Percentiles rank a stretch among this genome's conserved stretches.
These are phyloP conservation scores for Spea hammondii DNA, from an alignment of 2,797 vertebrate genomes.

Conservation along the genomic window DNA sequence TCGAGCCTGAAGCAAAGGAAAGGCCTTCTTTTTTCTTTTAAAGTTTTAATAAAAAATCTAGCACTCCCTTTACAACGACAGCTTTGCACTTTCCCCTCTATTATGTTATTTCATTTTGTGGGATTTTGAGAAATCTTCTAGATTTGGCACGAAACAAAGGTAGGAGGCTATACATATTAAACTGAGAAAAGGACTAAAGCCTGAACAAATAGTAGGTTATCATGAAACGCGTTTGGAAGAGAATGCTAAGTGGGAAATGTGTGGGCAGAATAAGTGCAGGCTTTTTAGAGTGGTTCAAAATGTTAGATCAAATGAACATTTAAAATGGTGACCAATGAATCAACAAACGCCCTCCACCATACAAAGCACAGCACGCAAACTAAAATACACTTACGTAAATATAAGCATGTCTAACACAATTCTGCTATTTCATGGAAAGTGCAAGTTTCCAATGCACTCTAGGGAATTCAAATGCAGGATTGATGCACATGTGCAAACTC, in stretches of 20 bases:
- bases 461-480: no score
- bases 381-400: no score
- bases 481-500: no score
- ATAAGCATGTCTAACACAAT: no score
- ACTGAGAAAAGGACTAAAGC: background rate
- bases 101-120: conserved; percentile 14
- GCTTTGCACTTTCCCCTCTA: background rate
- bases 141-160: conserved; percentile 5
- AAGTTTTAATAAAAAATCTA: background rate
- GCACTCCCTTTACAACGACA: background rate
- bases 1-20: background rate
- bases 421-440: no score
- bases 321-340: no score
- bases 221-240: background rate
- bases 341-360: no score
- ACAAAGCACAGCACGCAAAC: no score
- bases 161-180: background rate
- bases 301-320: no score
- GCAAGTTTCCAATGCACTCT: no score
- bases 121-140: conserved; percentile 10
- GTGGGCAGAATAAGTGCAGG: background rate
- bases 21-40: background rate
- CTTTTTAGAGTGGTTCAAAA: background rate
- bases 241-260: conserved; percentile 3
- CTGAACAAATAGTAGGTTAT: conserved; percentile 4